Conservation (phyloP, 2,888 invertebrate genomes). For the Heliconius ethilla region DNA sequence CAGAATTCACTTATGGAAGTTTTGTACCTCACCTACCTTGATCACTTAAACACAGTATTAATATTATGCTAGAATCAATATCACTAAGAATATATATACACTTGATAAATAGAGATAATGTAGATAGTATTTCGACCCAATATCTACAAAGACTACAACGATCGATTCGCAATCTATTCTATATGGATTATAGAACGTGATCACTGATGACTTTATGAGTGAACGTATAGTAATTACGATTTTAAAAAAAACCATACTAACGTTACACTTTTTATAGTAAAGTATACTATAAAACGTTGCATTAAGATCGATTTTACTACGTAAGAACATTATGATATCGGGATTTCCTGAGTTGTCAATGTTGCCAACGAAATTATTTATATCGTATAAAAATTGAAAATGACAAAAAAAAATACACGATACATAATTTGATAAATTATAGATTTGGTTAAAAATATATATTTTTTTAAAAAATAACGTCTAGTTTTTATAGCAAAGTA, state of each 20-base stretch:
- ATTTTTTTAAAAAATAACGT: background rate
- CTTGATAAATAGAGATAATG: background rate
- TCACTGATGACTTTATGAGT: background rate
- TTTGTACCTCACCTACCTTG: too few relatives aligned
- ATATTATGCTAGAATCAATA: background rate
- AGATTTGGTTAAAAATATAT: background rate
- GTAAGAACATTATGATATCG: background rate
- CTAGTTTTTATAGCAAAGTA: background rate
- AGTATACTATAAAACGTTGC: background rate
- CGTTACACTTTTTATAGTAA: too few relatives aligned
- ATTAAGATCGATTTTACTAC: background rate
- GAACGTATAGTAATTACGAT: background rate
- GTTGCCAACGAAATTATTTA: background rate
- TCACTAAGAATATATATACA: background rate
- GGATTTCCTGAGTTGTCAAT: background rate
- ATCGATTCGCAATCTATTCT: background rate
- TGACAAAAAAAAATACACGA: background rate
- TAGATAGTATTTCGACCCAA: background rate
- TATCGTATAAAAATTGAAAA: background rate
- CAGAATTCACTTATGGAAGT: background rate
- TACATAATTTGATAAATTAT: background rate
- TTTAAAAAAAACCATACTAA: background rate
- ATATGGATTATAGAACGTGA: background rate
- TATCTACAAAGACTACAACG: conserved; percentile 1
- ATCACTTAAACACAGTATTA: too few relatives aligned